phyloP scores from a whole-genome alignment of 1,140 invertebrate genomes.

The Adoxophyes honmai region DNA sequence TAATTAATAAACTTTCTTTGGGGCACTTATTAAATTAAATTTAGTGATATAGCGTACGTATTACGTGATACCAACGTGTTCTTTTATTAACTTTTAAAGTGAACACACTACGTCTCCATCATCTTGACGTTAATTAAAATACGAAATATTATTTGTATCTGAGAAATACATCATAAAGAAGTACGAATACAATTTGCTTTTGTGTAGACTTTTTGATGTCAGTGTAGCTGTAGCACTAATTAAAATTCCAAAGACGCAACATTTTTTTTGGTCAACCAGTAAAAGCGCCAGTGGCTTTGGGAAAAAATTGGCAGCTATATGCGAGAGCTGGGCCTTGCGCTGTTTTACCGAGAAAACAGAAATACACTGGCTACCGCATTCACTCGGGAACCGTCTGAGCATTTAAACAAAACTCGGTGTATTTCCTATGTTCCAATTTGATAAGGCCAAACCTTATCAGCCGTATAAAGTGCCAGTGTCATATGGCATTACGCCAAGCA shows the following conservation, averaged over 20 bases:
- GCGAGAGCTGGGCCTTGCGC: background rate
- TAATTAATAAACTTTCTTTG: too few relatives aligned
- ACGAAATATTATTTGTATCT: too few relatives aligned
- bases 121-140: too few relatives aligned
- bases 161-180: background rate
- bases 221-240: background rate
- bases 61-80: too few relatives aligned
- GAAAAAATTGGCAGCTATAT: slow-evolving; percentile 10
- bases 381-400: background rate
- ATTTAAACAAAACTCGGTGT: background rate
- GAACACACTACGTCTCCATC: too few relatives aligned
- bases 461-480: slow-evolving; percentile 1
- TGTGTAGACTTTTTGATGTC: background rate
- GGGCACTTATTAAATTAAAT: too few relatives aligned
- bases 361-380: slow-evolving; percentile 1
- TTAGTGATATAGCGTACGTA: too few relatives aligned
- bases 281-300: background rate
- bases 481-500: slow-evolving; percentile 8
- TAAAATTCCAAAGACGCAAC: slow-evolving; percentile 2
- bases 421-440: slow-evolving; percentile 7
- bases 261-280: slow-evolving; percentile 7
- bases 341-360: slow-evolving; percentile 1
- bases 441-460: slow-evolving; percentile 5
- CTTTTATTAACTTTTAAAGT: too few relatives aligned
- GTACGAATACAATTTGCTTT: background rate